Conservation (phyloP, 1,140 invertebrate species). For the Saccostrea echinata region DNA sequence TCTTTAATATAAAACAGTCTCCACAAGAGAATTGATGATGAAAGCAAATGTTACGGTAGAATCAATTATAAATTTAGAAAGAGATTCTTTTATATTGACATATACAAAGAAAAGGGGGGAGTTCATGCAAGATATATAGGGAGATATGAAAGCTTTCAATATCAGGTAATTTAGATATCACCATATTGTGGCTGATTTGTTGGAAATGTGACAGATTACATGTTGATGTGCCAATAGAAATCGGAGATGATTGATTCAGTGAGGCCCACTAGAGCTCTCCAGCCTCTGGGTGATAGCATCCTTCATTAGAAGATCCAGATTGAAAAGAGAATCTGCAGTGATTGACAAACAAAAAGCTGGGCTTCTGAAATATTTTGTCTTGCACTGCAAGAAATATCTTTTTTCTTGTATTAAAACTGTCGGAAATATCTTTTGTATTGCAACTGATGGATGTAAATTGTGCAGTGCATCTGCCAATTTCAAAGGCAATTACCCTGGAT, state of each 20-base stretch:
- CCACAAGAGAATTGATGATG: neutral
- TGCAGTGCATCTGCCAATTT: no score
- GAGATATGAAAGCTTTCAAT: slow-evolving; percentile 25
- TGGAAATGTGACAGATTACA: slow-evolving; percentile 28
- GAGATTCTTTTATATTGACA: neutral
- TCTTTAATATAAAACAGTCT: neutral
- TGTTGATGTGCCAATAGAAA: slow-evolving; percentile 14
- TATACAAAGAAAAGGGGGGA: neutral
- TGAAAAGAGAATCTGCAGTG: neutral
- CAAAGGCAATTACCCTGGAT: no score
- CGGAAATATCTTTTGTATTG: no score
- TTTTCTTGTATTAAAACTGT: no score
- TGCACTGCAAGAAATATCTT: no score
- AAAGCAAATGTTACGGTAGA: neutral
- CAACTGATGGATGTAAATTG: no score
- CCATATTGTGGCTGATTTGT: slow-evolving; percentile 17
- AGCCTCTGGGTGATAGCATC: neutral
- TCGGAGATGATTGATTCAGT: slow-evolving; percentile 1
- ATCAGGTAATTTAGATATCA: slow-evolving; percentile 33
- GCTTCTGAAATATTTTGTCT: no score
- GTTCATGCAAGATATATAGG: neutral
- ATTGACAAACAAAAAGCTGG: neutral
- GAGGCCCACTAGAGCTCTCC: neutral
- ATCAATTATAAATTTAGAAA: neutral
- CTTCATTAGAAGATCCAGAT: neutral